These are phyloP conservation scores for Forbesichthys papilliferus DNA, from an alignment of 2,113 vertebrate genomes.

Conservation along the genomic window DNA sequence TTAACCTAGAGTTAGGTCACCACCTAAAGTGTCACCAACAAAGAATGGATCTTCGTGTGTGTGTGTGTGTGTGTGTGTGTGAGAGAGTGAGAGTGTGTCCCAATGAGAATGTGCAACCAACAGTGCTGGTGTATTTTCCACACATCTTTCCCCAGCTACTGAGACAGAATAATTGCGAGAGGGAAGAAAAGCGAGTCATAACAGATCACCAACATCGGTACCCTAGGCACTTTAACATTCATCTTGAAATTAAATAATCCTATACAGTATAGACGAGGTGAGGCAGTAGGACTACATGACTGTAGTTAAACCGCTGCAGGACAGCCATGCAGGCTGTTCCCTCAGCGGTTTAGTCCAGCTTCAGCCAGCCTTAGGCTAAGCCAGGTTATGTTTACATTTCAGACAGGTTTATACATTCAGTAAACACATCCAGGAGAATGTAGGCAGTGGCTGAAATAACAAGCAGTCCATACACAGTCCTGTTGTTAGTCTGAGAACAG, in stretches of 20 bases:
- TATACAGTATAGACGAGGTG: background rate
- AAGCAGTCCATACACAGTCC: conserved; percentile 32
- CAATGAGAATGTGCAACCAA: background rate
- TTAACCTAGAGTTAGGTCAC: conserved; percentile 33
- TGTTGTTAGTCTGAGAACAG: conserved; percentile 20
- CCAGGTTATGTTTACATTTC: conserved; percentile 70
- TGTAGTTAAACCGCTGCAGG: conserved; percentile 59
- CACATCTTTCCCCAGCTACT: background rate
- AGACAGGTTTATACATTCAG: conserved; percentile 48
- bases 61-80: conserved; percentile 5
- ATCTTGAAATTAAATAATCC: conserved; percentile 40
- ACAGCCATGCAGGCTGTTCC: conserved; percentile 34
- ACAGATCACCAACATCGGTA: conserved; percentile 41
- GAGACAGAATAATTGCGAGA: background rate
- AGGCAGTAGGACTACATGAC: conserved; percentile 54
- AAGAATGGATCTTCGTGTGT: conserved; percentile 19
- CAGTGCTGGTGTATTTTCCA: background rate
- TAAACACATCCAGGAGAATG: conserved; percentile 61
- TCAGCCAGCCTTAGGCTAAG: conserved; percentile 36
- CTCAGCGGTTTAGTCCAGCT: conserved; percentile 24
- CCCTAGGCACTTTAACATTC: conserved; percentile 38
- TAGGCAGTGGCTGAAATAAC: conserved; percentile 32
- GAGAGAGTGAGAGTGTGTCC: too few relatives aligned
- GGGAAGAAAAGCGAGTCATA: background rate
- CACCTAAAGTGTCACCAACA: conserved; percentile 44